Conservation (phyloP, 1,140 invertebrate genomes). For the Cydia strobilella region DNA sequence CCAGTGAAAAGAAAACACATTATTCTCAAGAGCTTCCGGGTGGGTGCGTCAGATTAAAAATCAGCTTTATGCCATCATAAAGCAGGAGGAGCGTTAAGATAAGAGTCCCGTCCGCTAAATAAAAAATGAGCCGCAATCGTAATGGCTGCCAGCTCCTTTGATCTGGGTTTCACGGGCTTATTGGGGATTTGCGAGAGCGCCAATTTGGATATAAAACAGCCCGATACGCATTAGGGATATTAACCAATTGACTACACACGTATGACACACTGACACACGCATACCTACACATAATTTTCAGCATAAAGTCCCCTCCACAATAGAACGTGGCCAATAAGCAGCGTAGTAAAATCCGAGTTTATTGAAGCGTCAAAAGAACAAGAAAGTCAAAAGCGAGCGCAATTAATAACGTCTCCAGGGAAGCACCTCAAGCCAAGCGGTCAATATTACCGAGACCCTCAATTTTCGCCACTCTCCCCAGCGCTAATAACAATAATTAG, state of each 20-base stretch:
- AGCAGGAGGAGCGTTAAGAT: constrained; percentile 74
- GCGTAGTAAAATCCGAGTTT: constrained; percentile 73
- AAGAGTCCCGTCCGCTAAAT: constrained; percentile 74
- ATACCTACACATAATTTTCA: not conserved
- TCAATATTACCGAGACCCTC: constrained; percentile 77
- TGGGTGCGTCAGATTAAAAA: constrained; percentile 74
- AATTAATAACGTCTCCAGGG: constrained; percentile 76
- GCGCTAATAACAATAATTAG: constrained; percentile 82
- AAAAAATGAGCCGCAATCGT: constrained; percentile 79
- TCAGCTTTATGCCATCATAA: constrained; percentile 80
- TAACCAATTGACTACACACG: constrained; percentile 65
- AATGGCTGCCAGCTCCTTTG: constrained; percentile 73
- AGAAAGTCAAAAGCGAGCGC: constrained; percentile 74
- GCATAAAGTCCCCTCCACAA: constrained; percentile 43
- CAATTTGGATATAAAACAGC: constrained; percentile 78
- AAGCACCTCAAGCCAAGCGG: constrained; percentile 70
- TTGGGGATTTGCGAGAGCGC: constrained; percentile 64
- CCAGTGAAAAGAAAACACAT: constrained; percentile 38
- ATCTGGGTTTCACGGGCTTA: constrained; percentile 77
- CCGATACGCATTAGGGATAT: constrained; percentile 73
- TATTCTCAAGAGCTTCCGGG: constrained; percentile 51
- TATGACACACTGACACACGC: not conserved
- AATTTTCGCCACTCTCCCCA: constrained; percentile 78
- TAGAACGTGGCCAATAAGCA: constrained; percentile 59
- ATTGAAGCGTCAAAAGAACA: constrained; percentile 76